These are phyloP conservation scores for Taurulus bubalis DNA, from an alignment of 2,113 vertebrate genomes.

Conservation along the genomic window DNA sequence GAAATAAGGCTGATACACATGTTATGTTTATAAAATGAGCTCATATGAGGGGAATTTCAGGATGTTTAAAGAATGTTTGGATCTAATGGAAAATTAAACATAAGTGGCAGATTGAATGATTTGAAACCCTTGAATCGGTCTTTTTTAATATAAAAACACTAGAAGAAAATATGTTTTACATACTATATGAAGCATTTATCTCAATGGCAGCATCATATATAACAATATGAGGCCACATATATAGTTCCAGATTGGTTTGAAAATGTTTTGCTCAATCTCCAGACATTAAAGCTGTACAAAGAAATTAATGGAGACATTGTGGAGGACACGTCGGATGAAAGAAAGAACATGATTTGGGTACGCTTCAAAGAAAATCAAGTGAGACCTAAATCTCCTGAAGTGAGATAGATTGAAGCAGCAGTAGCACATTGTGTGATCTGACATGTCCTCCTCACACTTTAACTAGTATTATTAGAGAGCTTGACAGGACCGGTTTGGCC, in stretches of 20 bases:
- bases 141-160: not conserved
- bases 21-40: not conserved
- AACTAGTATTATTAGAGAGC: slow-evolving; percentile 58
- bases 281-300: not conserved
- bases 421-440: slow-evolving; percentile 64
- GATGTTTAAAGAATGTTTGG: not conserved
- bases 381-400: slow-evolving; percentile 51
- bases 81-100: not conserved
- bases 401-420: slow-evolving; percentile 53
- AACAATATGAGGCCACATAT: not conserved
- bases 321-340: slow-evolving; percentile 23
- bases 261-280: not conserved
- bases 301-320: slow-evolving; percentile 39
- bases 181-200: not conserved
- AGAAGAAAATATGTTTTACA: not conserved
- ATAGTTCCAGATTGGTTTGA: not conserved
- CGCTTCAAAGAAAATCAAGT: slow-evolving; percentile 55
- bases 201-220: not conserved
- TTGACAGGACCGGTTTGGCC: slow-evolving; percentile 58
- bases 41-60: not conserved
- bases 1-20: not conserved
- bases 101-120: not conserved
- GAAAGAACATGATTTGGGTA: slow-evolving; percentile 35
- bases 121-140: not conserved
- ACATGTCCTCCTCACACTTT: slow-evolving; percentile 62